Evolutionary conservation across 2,888 invertebrate species (phyloP), one percentile per base, ranked within the genome.

Genomic region (Parapristionchus giblindavisi): DNA sequence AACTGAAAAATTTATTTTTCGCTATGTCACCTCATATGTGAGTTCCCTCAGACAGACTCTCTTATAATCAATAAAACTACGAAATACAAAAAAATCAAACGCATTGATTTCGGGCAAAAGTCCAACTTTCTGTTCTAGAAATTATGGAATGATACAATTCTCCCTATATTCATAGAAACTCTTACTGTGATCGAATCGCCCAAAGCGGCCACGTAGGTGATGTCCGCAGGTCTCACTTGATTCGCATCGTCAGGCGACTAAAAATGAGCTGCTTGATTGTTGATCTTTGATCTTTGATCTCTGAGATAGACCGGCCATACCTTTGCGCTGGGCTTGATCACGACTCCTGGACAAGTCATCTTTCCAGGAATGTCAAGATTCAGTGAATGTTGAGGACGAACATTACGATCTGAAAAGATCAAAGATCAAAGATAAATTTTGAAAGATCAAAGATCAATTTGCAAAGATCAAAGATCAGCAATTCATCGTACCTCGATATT

Each of bases 121-220:
- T n/a, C n/a, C n/a, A n/a, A n/a, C n/a, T n/a, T n/a, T n/a, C n/a
- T n/a, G n/a, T n/a, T n/a, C n/a, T n/a, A n/a, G n/a, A n/a, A n/a
- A n/a, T n/a, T n/a, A n/a, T n/a, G n/a, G n/a, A n/a, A n/a, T n/a
- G n/a, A n/a, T n/a, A n/a, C n/a, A 48, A 21, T 21, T 48, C 48
- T 11, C 14, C 48, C 48, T 48, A 48, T 48, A 14, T 48, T 48
- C 21, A 48, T 14, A 48, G 11, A 14, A 14, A 48, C 2, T 6
- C 38, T 29, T 0, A 65, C 65, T 11, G 65, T 65, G 17, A 65
- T 65, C 29, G 65, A 65, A n/a, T 65, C 65, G 24, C 65, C 65
- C n/a, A 65, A 48, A 5, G 65, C 65, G 1, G 43, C 65, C 3
- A 65, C 24, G 43, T 43, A 48, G 2, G 48, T 65, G 43, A 65